Evolutionary conservation across 2,888 invertebrate genomes (phyloP), one percentile per base, ranked within the genome.

Genomic region (Caenorhabditis sp.): DNA sequence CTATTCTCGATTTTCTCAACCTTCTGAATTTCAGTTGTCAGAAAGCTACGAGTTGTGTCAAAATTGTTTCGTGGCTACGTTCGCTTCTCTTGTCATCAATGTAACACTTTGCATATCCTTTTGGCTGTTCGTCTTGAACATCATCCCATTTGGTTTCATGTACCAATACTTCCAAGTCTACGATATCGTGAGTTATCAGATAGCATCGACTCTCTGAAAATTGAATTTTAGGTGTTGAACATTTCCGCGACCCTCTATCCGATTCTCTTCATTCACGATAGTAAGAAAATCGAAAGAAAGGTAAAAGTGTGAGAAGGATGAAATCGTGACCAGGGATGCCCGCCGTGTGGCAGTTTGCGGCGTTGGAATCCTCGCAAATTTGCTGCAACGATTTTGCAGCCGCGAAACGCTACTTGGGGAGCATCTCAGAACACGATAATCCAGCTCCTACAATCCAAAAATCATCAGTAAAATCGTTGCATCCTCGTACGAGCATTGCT

Each of bases 31-130:
- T 58, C 44, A 70, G 70, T 19, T 70, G 1, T 70, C 70, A 0
- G 70, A 70, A 47, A 70, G 70, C 26, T 58, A 44, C 14, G 58
- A 70, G 28, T 44, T 70, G 14, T 70, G 56, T 22, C 70, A 44
- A 47, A 58, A 22, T 3, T 56, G 35, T 28, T 58, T 44, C 12
- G 6, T 12, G n/a, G 58, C 70, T 5, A 70, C 35, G 24, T 22
- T 70, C 4, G 16, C 38, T 14, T 16, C 44, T 12, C 31, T 58
- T 0, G 1, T 14, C 1, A 56, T 70, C 31, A 70, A 70, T n/a
- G 47, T 6, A 6, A n/a, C 19, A 10, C 28, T 56, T 3, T 58
- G 41, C 22, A 6, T 66, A 6, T 66, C 66, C 3, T 66, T 66
- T 35, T 66, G 66, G 66, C 22, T 66, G 1, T 51, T 66, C 35